Conservation (phyloP, 2,113 vertebrate species). For the Dipodomys ordii region DNA sequence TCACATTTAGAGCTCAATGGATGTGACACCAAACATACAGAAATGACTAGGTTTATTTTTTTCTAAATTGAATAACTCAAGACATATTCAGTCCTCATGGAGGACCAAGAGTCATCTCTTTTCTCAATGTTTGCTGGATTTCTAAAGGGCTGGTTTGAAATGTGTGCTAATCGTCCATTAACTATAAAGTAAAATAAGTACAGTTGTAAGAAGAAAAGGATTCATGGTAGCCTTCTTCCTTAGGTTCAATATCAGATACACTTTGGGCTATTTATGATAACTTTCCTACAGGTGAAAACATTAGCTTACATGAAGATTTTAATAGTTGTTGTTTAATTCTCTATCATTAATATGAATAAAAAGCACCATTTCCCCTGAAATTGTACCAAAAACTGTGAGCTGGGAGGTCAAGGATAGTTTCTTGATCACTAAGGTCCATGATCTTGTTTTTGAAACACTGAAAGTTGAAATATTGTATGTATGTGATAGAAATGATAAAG, state of each 20-base stretch:
- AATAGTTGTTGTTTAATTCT: not conserved
- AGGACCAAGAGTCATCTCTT: not conserved
- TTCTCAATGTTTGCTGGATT: not conserved
- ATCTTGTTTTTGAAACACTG: slow-evolving; percentile 39
- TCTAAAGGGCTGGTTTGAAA: not conserved
- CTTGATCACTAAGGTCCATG: not conserved
- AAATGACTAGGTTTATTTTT: not conserved
- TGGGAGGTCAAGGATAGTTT: not conserved
- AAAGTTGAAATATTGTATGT: slow-evolving; percentile 35
- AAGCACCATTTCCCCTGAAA: not conserved
- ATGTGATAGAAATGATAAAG: too few species aligned
- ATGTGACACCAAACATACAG: not conserved
- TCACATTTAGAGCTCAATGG: not conserved
- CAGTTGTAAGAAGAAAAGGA: not conserved
- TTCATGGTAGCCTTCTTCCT: not conserved
- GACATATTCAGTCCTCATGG: slow-evolving; percentile 5
- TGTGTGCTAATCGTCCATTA: not conserved
- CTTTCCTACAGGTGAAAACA: not conserved
- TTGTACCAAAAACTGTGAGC: not conserved
- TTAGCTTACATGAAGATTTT: not conserved
- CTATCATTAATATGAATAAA: not conserved
- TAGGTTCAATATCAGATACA: not conserved
- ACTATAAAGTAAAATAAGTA: not conserved
- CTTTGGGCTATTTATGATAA: not conserved
- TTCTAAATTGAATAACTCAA: slow-evolving; percentile 9